Base-by-base conservation (phyloP, 1,140 invertebrate species). In the Lordiphosa stackelbergi region DNA sequence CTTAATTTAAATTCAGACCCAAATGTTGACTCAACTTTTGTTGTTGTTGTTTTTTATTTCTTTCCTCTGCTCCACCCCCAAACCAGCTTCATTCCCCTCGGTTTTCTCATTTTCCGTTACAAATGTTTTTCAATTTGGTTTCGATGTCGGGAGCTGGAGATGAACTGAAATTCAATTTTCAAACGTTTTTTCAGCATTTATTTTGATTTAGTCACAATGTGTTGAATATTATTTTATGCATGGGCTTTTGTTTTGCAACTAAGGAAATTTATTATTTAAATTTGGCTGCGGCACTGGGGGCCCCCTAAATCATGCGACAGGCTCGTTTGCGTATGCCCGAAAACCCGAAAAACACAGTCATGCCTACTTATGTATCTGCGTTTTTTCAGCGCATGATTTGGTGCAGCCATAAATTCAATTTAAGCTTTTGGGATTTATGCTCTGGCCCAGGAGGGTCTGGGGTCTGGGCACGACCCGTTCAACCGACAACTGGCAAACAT, bases 261-360 rank as follows among this genome's bases (percentile, higher is more conserved):
- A 83, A 77, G 59, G 72, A 83, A 83, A 77, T 83, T 83, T 83
- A 84, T 77, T 83, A 83, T 83, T 84, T 53, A 83, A 83, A 83
- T 83, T 83, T 77, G 73, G 70, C 61, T 66, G 73, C 51, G 36
- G 47, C 68, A 54, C 60, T 31, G 61, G 58, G 37, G 70, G n/a
- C n/a, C 61, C 64, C 6, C 69, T 84, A 83, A 83, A 83, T 83
- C 77, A 83, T 73, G 62, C 59, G 66, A 75, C 75, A 79, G 75
- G 57, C 72, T 58, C 70, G 66, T 70, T 68, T 40, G 61, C 57
- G 52, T 38, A 60, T 37, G 55, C 62, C 47, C 48, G 57, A 13
- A 45, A 61, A 56, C 65, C 71, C 38, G 40, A 69, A 53, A 66
- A 38, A 69, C 45, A 46, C 53, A 57, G 58, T 59, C 69, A 54